phyloP scores from a whole-genome alignment of 2,888 invertebrate genomes.

The Palloptera scutellata region DNA sequence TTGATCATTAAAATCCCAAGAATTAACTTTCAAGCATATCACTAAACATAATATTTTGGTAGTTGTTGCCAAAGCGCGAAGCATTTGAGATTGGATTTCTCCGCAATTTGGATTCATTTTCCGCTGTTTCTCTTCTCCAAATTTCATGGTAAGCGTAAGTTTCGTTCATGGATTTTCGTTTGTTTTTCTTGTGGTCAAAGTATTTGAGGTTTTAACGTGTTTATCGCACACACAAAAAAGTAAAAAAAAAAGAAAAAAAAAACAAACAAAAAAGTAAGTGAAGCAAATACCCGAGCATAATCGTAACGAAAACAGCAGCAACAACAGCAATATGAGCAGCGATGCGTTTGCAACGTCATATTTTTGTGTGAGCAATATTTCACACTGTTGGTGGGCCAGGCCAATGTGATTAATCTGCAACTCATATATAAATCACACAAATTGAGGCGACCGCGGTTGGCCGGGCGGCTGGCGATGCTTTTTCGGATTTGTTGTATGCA shows the following conservation, averaged over 20 bases:
- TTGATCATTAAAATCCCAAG: too few species aligned
- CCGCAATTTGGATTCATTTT: too few species aligned
- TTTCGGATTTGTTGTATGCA: slow-evolving; percentile 6
- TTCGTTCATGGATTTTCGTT: too few species aligned
- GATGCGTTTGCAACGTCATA: neutral
- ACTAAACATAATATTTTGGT: too few species aligned
- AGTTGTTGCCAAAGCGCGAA: too few species aligned
- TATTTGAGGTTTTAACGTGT: too few species aligned
- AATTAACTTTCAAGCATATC: too few species aligned
- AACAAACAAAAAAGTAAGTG: neutral
- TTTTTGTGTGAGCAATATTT: slow-evolving; percentile 40
- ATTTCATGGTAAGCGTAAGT: too few species aligned
- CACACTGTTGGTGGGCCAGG: slow-evolving; percentile 43
- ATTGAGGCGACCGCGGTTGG: neutral
- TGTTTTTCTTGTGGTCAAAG: too few species aligned
- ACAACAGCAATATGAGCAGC: slow-evolving; percentile 2
- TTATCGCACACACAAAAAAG: slow-evolving; percentile 10
- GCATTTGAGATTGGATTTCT: too few species aligned
- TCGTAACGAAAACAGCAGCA: neutral
- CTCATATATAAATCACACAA: slow-evolving; percentile 21
- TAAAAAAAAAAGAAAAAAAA: slow-evolving; percentile 1
- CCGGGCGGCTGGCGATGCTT: neutral
- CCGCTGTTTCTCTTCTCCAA: too few species aligned
- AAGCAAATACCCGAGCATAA: neutral
- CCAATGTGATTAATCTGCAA: slow-evolving; percentile 40